Conservation (phyloP, 2,113 vertebrate species). For the Sylvicapra grimmia region DNA sequence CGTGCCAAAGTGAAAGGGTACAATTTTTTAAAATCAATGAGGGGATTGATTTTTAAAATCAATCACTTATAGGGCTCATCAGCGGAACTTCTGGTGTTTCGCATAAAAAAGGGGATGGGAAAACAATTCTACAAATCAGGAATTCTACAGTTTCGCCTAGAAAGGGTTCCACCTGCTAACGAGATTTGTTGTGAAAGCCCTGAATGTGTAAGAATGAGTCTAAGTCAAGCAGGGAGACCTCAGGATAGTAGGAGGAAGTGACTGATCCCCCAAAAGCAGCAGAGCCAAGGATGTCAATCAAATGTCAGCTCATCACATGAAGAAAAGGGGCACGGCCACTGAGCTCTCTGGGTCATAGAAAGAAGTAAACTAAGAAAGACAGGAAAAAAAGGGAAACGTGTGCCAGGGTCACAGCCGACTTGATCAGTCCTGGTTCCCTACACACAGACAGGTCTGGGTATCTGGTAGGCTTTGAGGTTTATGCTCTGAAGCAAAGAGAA, state of each 20-base stretch:
- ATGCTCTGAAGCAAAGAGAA: not conserved
- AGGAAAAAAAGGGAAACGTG: not conserved
- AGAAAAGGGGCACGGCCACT: not conserved
- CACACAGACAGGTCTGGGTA: not conserved
- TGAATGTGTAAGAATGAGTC: not conserved
- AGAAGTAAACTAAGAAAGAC: not conserved
- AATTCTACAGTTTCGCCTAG: not conserved
- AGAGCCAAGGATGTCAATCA: not conserved
- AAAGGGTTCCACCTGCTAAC: not conserved
- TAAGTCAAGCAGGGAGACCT: not conserved
- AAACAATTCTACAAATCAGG: not conserved
- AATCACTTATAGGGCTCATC: not conserved
- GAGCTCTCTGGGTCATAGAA: not conserved
- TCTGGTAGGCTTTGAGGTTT: not conserved
- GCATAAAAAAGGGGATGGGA: not conserved
- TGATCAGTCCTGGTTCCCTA: not conserved
- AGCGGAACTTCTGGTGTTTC: slow-evolving; percentile 11
- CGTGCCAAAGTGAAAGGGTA: not conserved
- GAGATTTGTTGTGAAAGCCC: not conserved
- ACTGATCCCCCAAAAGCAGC: not conserved
- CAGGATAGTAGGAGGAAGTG: not conserved
- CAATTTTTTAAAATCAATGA: slow-evolving; percentile 46
- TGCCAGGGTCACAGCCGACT: not conserved
- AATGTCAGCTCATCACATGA: not conserved
- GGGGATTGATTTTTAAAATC: no score